Base-by-base conservation (phyloP, 2,888 invertebrate genomes). In the Nezara viridula region DNA sequence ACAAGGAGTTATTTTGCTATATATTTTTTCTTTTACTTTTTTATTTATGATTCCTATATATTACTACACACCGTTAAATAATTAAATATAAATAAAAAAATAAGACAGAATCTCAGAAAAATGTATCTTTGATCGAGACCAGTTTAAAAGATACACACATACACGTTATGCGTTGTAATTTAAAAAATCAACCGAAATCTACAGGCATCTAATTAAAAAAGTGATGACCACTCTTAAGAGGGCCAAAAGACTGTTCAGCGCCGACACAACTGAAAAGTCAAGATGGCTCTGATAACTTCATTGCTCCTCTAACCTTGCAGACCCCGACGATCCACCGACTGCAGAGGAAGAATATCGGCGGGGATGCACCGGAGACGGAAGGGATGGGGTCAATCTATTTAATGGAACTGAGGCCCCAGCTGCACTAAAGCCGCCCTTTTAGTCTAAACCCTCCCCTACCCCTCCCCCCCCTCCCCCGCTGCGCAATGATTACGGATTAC, bases 371-470 rank as follows among this genome's bases (percentile, higher is more conserved):
- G 27, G 27, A 27, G 27, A 14, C 60, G 32, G 77, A 7, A 44
- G 77, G 77, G 77, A 77, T 55, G 52, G 85, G 86, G 86, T 55
- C 86, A 86, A 86, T 86, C 86, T 86, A 86, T 86, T 86, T 86
- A 86, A 86, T 86, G 86, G 86, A 86, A 86, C 27, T 32, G 49
- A 86, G 86, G 52, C n/a, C 86, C 52, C 86, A 86, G 86, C 86
- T 86, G 86, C 50, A 50, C 86, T 52, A 37, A 86, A 37, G 40
- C 49, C 27, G 14, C 49, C 86, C 52, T 86, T 86, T 52, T 55
- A 86, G 50, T 50, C 47, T 49, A 50, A 85, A 24, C 77, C 44
- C 77, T 12, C 77, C 7, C 40, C 77, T 40, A 9, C 24, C 16
- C 9, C 77, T 19, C 40, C 77, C 77, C 24, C 24, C 16, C 50